These are phyloP conservation scores for Stomatorhinus ivindoensis DNA, from an alignment of 2,113 vertebrate species.

Conservation along the genomic window DNA sequence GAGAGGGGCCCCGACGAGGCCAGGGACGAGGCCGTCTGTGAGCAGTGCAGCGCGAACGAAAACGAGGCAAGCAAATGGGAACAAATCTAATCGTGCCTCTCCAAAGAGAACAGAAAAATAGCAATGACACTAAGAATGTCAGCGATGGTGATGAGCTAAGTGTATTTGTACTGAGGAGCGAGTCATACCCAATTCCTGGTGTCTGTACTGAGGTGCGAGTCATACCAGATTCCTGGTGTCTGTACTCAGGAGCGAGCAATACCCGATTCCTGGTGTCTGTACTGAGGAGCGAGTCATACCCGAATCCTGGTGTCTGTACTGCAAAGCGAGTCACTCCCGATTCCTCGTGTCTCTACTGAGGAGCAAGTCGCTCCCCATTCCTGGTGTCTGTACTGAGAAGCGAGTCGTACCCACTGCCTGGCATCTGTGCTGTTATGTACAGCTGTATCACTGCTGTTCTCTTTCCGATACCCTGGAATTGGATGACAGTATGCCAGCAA, in stretches of 20 bases:
- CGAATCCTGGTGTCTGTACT: not conserved
- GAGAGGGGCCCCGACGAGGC: slow-evolving; percentile 14
- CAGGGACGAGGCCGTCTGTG: slow-evolving; percentile 42
- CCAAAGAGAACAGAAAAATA: slow-evolving; percentile 36
- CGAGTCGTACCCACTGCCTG: not conserved
- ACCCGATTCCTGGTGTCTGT: not conserved
- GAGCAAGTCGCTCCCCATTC: not conserved
- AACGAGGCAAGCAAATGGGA: slow-evolving; percentile 19
- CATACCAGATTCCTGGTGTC: not conserved
- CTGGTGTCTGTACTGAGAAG: not conserved
- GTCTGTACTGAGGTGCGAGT: not conserved
- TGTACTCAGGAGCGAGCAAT: not conserved
- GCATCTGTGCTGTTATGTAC: not conserved
- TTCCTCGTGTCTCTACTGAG: not conserved
- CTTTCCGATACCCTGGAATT: slow-evolving; percentile 48
- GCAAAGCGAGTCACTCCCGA: not conserved
- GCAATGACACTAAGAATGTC: slow-evolving; percentile 37
- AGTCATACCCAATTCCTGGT: not conserved
- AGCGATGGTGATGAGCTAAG: not conserved
- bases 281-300: not conserved
- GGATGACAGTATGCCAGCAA: slow-evolving; percentile 50
- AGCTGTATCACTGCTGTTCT: slow-evolving; percentile 40
- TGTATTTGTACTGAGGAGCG: not conserved
- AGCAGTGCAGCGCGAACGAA: slow-evolving; percentile 40
- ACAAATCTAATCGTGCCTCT: slow-evolving; percentile 39